Evolutionary conservation across 2,113 vertebrate genomes (phyloP).

Genomic region (Strix aluco): DNA sequence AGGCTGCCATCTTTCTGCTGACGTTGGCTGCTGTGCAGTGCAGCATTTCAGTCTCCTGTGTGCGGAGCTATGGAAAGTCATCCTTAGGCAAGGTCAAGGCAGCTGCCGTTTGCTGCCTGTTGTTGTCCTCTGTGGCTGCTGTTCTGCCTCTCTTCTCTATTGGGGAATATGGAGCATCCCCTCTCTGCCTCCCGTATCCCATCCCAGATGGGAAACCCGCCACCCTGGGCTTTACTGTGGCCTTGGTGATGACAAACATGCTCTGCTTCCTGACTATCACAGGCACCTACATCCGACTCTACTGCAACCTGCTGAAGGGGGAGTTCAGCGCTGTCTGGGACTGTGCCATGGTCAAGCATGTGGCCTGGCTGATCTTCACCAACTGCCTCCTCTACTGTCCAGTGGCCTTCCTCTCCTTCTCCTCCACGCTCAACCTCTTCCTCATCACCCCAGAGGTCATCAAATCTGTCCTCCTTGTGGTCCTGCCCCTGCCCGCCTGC

Average conservation of each 20-base stretch:
- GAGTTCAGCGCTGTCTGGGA: constrained; percentile 89
- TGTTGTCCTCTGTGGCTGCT: constrained; percentile 80
- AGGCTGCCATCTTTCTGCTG: constrained; percentile 88
- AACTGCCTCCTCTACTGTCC: constrained; percentile 94
- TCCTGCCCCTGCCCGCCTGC: constrained; percentile 90
- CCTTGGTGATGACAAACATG: constrained; percentile 86
- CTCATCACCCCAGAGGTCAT: constrained; percentile 88
- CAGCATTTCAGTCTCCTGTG: constrained; percentile 83
- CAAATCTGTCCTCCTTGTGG: constrained; percentile 88
- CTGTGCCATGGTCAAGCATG: constrained; percentile 91
- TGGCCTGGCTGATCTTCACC: constrained; percentile 93
- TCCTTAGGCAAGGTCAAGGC: constrained; percentile 79
- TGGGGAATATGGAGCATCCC: constrained; percentile 90
- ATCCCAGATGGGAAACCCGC: constrained; percentile 77
- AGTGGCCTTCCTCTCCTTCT: constrained; percentile 92
- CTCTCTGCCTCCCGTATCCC: constrained; percentile 89
- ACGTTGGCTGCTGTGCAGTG: constrained; percentile 89
- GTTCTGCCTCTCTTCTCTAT: constrained; percentile 84
- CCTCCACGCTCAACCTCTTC: constrained; percentile 87
- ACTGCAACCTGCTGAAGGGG: constrained; percentile 87
- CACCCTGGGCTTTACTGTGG: constrained; percentile 79
- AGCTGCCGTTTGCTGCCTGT: constrained; percentile 82
- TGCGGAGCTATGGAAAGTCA: constrained; percentile 79
- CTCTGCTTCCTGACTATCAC: constrained; percentile 89
- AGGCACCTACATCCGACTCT: constrained; percentile 88